Percentiles rank a stretch among this genome's conserved stretches.
phyloP scores from a whole-genome alignment of 2,888 invertebrate genomes.

The Chromoteleia sp. region DNA sequence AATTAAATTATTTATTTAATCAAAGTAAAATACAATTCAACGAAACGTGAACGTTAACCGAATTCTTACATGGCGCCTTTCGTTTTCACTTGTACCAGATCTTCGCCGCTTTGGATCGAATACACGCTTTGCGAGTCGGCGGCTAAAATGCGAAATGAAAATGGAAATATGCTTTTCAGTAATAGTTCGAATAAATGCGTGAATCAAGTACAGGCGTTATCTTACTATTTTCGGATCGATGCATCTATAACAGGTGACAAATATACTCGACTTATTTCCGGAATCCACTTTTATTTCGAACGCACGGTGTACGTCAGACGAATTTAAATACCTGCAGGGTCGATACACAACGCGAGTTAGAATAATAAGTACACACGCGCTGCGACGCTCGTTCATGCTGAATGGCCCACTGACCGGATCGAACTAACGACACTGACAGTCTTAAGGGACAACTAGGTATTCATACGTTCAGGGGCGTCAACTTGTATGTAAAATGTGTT shows the following conservation, averaged over 20 bases:
- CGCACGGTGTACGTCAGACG: conserved; percentile 27
- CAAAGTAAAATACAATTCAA: not conserved
- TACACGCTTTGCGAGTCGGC: conserved; percentile 77
- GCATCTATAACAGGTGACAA: conserved; percentile 57
- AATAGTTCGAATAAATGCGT: not conserved
- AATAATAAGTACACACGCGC: conserved; percentile 75
- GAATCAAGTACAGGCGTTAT: not conserved
- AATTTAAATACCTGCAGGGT: conserved; percentile 51
- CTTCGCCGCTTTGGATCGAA: conserved; percentile 78
- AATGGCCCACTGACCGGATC: conserved; percentile 83
- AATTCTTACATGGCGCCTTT: conserved; percentile 79
- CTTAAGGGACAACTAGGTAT: conserved; percentile 80
- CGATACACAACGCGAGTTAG: conserved; percentile 31
- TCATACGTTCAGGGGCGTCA: conserved; percentile 74
- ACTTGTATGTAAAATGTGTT: conserved; percentile 45
- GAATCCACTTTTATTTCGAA: too few species aligned
- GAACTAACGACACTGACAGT: conserved; percentile 83
- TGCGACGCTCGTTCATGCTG: conserved; percentile 81
- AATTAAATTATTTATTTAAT: conserved; percentile 18
- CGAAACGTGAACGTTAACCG: not conserved
- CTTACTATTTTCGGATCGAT: conserved; percentile 58
- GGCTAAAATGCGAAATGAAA: conserved; percentile 64
- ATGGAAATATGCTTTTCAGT: not conserved
- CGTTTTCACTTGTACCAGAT: conserved; percentile 80
- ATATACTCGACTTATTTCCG: conserved; percentile 24